phyloP scores from a whole-genome alignment of 2,113 vertebrate species.

The Sminthopsis crassicaudata region DNA sequence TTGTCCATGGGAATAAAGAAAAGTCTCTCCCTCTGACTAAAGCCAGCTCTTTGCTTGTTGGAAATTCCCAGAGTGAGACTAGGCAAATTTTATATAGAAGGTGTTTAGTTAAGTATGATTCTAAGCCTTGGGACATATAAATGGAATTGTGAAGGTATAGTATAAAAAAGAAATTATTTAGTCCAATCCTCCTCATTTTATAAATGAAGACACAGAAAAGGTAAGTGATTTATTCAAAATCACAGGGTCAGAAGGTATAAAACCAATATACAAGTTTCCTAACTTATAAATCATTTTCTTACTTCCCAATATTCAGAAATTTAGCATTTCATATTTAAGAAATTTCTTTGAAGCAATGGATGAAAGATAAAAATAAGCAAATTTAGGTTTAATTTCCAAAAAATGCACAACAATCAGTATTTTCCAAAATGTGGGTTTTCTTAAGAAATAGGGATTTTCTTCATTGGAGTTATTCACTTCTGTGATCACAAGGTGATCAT shows the following conservation, averaged over 20 bases:
- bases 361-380: neutral
- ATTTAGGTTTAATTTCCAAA: neutral
- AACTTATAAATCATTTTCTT: neutral
- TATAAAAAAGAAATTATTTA: neutral
- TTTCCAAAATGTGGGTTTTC: neutral
- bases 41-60: neutral
- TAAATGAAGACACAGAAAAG: neutral
- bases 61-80: neutral
- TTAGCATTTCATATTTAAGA: neutral
- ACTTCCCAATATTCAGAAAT: neutral
- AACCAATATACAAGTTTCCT: neutral
- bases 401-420: neutral
- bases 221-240: neutral
- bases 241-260: neutral
- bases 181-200: neutral
- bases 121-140: neutral
- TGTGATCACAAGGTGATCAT: neutral
- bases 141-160: neutral
- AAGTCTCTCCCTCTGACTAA: neutral
- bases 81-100: neutral
- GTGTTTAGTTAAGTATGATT: neutral
- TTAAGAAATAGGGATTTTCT: neutral
- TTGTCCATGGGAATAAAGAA: neutral
- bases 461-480: neutral
- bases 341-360: neutral